A percentile compares a stretch with the other conserved stretches of the same genome.
Conservation (phyloP, 2,113 vertebrate genomes). For the Cichladusa arquata region DNA sequence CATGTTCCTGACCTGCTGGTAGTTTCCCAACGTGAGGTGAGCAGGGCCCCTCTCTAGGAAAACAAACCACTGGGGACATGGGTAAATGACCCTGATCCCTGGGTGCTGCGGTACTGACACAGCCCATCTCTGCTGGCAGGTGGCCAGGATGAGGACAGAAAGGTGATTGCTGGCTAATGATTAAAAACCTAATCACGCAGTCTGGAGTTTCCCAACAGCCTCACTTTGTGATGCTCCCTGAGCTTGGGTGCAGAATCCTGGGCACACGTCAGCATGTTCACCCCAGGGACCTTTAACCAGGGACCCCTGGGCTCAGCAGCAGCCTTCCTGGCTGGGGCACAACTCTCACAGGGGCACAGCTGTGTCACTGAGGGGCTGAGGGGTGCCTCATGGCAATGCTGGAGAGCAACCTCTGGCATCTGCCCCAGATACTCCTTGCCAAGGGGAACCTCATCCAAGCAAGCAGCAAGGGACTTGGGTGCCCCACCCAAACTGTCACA, state of each 20-base stretch:
- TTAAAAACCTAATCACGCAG: neutral
- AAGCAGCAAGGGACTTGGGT: neutral
- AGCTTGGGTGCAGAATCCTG: neutral
- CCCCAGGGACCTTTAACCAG: neutral
- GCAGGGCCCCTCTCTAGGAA: neutral
- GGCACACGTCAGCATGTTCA: accelerated
- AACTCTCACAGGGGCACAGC: neutral
- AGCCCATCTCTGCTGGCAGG: neutral
- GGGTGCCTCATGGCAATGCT: neutral
- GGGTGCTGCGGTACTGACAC: accelerated
- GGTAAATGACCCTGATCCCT: neutral
- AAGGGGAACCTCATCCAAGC: accelerated
- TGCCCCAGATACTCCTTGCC: accelerated
- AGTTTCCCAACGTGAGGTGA: neutral
- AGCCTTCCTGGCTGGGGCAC: neutral
- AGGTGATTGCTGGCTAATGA: neutral
- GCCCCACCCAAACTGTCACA: neutral
- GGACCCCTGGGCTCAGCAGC: neutral
- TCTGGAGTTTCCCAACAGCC: constrained; percentile 10
- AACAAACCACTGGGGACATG: neutral
- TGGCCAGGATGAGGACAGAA: neutral
- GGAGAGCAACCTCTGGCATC: neutral
- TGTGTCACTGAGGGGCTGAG: neutral
- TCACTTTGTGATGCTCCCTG: accelerated
- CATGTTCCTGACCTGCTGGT: accelerated